Conservation (phyloP, 2,888 invertebrate genomes). For the Ditula angustiorana region DNA sequence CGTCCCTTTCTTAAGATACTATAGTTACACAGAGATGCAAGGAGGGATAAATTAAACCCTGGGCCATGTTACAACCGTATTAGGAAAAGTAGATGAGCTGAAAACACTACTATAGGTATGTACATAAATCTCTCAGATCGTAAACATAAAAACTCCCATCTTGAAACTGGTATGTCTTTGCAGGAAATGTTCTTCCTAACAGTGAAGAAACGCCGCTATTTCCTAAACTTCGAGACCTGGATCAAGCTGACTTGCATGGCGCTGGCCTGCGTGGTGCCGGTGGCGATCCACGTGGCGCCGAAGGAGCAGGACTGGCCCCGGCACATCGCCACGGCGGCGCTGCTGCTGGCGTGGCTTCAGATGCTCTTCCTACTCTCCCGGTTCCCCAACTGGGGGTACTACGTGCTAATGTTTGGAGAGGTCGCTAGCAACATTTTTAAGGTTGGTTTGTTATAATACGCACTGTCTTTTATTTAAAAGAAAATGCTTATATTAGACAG, state of each 20-base stretch:
- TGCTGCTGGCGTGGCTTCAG: conserved; percentile 85
- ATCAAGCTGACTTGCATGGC: conserved; percentile 80
- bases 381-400: conserved; percentile 85
- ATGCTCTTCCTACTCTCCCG: conserved; percentile 84
- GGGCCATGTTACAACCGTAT: too few species aligned
- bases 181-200: conserved; percentile 84
- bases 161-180: not conserved
- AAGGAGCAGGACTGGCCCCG: conserved; percentile 69
- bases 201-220: conserved; percentile 77
- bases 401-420: conserved; percentile 86
- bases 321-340: conserved; percentile 80
- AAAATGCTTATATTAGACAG: too few species aligned
- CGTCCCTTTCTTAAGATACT: too few species aligned
- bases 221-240: conserved; percentile 84
- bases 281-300: conserved; percentile 57
- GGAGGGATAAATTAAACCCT: too few species aligned
- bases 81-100: too few species aligned
- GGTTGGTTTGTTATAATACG: too few species aligned
- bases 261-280: conserved; percentile 72
- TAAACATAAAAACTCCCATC: too few species aligned
- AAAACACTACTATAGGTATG: too few species aligned
- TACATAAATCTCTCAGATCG: too few species aligned
- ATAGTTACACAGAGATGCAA: too few species aligned
- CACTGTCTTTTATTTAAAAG: too few species aligned
- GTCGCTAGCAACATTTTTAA: conserved; percentile 84